Evolutionary conservation across 2,888 invertebrate genomes (phyloP), one percentile per base, ranked within the genome.

Genomic region (Acronicta psi): DNA sequence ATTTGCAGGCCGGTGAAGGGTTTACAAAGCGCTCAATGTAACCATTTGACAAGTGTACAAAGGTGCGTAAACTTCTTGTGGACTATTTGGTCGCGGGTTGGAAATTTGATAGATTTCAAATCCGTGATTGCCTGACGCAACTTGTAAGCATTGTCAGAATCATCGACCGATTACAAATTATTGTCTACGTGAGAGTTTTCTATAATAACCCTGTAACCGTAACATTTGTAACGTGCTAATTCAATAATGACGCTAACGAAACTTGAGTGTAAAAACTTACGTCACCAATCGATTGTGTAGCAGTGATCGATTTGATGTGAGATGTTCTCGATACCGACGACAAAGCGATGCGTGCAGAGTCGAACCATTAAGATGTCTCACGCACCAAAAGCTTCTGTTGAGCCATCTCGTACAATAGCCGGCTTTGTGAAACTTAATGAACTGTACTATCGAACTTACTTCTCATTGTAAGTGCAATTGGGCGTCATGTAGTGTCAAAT

Each of bases 221-320:
- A 81, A 69, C 73, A 82, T 83, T 84, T 83, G 83, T 84, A 85
- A 82, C 77, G 77, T 75, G 79, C 83, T 85, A 84, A 86, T 85
- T 85, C 83, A 83, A 81, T 76, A 79, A 80, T 80, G 76, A 75
- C 43, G 82, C 18, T 77, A 82, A 84, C 80, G 81, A 82, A 85
- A 83, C 73, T 75, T 67, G 77, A 75, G 75, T 59, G 63, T 78
- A 78, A 85, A 82, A 81, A 77, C 74, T 89, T 89, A 82, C 87
- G 75, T 87, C 86, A 89, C 74, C 76, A 82, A 75, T 75, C 69
- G 73, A 77, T 67, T 69, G 75, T 54, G 82, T 72, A 70, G 70
- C 77, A 72, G 74, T 82, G 83, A 87, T 88, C 85, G 85, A 89
- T 88, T 88, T 86, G 75, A 84, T 76, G 70, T 67, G 77, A 80